A percentile compares a stretch with the other conserved stretches of the same genome.
Evolutionary conservation across 2,113 vertebrate species (phyloP).

Genomic region (Coryphaenoides rupestris): DNA sequence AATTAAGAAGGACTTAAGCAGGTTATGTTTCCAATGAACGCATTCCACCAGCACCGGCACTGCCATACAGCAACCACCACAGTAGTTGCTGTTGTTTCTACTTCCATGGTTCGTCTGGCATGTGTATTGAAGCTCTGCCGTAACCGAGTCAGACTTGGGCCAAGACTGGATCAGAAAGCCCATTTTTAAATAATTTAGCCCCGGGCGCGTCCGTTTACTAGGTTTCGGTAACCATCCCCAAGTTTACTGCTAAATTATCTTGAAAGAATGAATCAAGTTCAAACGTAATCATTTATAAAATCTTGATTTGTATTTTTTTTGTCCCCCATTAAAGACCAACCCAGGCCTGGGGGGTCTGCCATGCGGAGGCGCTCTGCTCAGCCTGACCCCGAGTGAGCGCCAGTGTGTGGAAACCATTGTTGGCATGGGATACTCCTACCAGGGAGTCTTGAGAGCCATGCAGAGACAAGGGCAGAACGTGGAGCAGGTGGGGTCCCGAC

Average conservation of each 20-base stretch:
- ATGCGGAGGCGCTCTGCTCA: constrained; percentile 65
- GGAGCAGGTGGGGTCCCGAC: constrained; percentile 80
- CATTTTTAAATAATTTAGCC: too few relatives aligned
- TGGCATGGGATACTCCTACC: constrained; percentile 92
- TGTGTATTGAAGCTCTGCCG: too few relatives aligned
- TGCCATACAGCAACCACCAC: too few relatives aligned
- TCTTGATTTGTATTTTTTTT: constrained; percentile 7
- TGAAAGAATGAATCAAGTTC: neutral
- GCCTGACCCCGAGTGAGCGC: constrained; percentile 82
- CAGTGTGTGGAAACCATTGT: constrained; percentile 90
- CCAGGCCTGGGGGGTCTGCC: constrained; percentile 43
- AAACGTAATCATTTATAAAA: neutral
- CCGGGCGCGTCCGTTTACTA: too few relatives aligned
- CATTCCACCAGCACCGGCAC: too few relatives aligned
- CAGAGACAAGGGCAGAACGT: constrained; percentile 94
- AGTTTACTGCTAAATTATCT: neutral
- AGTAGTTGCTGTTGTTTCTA: too few relatives aligned
- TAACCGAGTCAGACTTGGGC: too few relatives aligned
- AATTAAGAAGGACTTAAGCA: too few relatives aligned
- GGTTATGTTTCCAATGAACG: too few relatives aligned
- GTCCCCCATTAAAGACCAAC: constrained; percentile 37
- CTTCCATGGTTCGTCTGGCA: too few relatives aligned
- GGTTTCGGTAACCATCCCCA: too few relatives aligned
- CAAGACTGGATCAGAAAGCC: too few relatives aligned
- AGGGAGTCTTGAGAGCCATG: constrained; percentile 91